Conservation (phyloP, 1,140 invertebrate species). For the Gonatopus flavifemur region DNA sequence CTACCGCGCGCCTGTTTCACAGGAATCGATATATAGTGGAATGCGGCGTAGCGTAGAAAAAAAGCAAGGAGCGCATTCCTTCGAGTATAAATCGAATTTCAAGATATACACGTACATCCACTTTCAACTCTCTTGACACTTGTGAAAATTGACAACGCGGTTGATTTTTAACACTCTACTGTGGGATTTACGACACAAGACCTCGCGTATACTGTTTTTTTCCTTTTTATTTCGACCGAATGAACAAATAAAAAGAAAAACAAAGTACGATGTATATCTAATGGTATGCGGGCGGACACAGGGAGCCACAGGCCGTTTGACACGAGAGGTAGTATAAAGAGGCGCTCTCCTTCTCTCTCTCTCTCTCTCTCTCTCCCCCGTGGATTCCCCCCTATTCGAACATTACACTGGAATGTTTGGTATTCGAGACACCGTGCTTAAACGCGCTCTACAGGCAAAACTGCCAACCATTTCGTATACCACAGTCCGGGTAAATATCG, state of each 20-base stretch:
- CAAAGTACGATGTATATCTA: slow-evolving; percentile 48
- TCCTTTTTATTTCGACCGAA: slow-evolving; percentile 45
- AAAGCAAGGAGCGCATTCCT: slow-evolving; percentile 29
- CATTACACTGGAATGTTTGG: slow-evolving; percentile 51
- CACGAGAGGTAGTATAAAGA: slow-evolving; percentile 43
- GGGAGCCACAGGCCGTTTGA: slow-evolving; percentile 47
- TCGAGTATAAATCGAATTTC: slow-evolving; percentile 17
- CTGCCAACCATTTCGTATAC: slow-evolving; percentile 20
- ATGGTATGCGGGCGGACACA: slow-evolving; percentile 49
- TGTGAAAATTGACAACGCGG: too few relatives aligned
- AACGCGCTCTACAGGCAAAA: slow-evolving; percentile 46
- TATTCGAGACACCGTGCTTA: slow-evolving; percentile 33
- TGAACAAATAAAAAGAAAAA: too few relatives aligned
- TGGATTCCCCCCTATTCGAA: slow-evolving; percentile 24
- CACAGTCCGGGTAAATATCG: slow-evolving; percentile 17
- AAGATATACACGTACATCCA: neutral
- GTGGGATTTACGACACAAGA: slow-evolving; percentile 7
- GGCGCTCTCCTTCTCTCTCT: slow-evolving; percentile 23
- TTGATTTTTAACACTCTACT: too few relatives aligned
- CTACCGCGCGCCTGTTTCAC: slow-evolving; percentile 23
- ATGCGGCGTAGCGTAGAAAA: slow-evolving; percentile 45
- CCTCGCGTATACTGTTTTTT: slow-evolving; percentile 9
- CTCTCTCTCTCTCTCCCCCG: slow-evolving; percentile 13
- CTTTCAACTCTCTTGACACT: slow-evolving; percentile 26
- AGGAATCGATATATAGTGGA: slow-evolving; percentile 56